phyloP scores from a whole-genome alignment of 2,113 vertebrate genomes.

The Charadrius vociferus region DNA sequence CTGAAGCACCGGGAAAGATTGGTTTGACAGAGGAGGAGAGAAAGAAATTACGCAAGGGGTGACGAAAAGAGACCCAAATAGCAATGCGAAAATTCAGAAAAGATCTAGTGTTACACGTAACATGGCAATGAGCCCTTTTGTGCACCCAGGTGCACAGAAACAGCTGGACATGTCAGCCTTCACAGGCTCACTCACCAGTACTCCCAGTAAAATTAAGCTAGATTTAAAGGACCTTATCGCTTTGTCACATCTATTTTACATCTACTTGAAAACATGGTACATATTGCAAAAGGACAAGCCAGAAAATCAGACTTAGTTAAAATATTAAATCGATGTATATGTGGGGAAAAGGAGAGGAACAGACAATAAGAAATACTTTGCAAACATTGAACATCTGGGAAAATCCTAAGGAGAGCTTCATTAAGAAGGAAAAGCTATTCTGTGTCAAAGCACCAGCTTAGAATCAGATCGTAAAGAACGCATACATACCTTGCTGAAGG shows the following conservation, averaged over 20 bases:
- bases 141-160: not conserved
- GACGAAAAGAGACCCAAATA: not conserved
- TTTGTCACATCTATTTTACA: not conserved
- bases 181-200: not conserved
- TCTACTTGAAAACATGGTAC: not conserved
- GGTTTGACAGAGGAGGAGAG: not conserved
- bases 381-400: not conserved
- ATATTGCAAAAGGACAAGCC: not conserved
- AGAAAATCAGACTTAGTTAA: not conserved
- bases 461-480: not conserved
- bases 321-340: not conserved
- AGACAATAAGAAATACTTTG: not conserved
- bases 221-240: not conserved
- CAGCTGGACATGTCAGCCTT: not conserved
- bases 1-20: not conserved
- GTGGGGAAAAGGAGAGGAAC: not conserved
- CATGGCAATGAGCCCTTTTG: not conserved
- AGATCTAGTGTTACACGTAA: fast-evolving
- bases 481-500: not conserved
- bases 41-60: not conserved
- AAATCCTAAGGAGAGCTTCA: not conserved
- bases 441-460: not conserved
- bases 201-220: not conserved
- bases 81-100: not conserved
- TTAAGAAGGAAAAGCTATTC: not conserved